These are phyloP conservation scores for Porites lobata DNA, from an alignment of 92 coral and sea anemone genomes.

Conservation along the genomic window DNA sequence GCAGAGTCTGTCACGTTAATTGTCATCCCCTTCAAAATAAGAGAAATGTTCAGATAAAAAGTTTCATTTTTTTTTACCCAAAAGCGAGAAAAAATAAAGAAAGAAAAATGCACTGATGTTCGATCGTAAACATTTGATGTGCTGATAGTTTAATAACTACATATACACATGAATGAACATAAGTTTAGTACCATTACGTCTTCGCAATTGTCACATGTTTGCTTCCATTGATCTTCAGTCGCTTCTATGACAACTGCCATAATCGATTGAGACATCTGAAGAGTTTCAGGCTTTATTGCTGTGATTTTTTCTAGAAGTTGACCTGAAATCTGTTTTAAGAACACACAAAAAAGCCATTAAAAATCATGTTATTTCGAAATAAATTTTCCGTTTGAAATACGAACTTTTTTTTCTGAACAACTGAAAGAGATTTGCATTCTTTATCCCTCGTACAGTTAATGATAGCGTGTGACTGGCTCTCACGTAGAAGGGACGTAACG, in stretches of 20 bases:
- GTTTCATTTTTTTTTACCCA: neutral
- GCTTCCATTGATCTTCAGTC: neutral
- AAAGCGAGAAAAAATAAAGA: neutral
- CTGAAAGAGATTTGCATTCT: too few species aligned
- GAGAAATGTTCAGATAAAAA: neutral
- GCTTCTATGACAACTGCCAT: conserved; percentile 5
- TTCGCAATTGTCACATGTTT: conserved; percentile 11
- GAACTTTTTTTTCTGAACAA: too few species aligned
- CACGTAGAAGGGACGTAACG: too few species aligned
- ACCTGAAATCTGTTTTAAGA: neutral
- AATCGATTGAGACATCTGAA: conserved; percentile 23
- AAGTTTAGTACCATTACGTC: neutral
- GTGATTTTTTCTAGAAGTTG: conserved; percentile 10
- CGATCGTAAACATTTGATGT: neutral
- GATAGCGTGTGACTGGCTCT: too few species aligned
- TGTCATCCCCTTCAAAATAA: neutral
- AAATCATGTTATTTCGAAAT: too few species aligned
- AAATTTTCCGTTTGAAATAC: too few species aligned
- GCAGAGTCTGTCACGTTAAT: neutral
- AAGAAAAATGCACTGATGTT: neutral
- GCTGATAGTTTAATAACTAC: neutral
- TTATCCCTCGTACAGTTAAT: too few species aligned
- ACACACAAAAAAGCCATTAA: neutral
- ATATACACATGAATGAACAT: neutral
- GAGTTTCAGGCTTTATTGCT: neutral